phyloP scores from a whole-genome alignment of 2,797 vertebrate genomes.

The Sphenodon punctatus region DNA sequence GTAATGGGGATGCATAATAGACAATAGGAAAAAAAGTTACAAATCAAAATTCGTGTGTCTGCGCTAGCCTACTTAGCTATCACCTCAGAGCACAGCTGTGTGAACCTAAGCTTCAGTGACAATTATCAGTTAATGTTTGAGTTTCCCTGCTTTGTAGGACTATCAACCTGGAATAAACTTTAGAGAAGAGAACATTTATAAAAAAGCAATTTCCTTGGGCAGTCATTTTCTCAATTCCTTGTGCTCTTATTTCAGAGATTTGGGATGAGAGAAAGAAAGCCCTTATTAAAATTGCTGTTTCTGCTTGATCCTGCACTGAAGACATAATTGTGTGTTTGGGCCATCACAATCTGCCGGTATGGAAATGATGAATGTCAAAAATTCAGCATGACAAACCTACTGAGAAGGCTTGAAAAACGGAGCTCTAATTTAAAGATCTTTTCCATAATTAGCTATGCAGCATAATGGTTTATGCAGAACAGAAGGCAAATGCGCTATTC shows the following conservation, averaged over 20 bases:
- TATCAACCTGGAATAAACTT: slow-evolving; percentile 32
- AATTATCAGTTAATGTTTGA: slow-evolving; percentile 19
- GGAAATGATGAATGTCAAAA: slow-evolving; percentile 26
- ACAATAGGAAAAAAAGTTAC: slow-evolving; percentile 36
- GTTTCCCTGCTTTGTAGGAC: slow-evolving; percentile 32
- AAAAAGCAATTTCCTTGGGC: slow-evolving; percentile 47
- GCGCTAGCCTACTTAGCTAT: slow-evolving; percentile 2
- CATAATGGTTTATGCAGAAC: slow-evolving; percentile 2
- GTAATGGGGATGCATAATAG: slow-evolving; percentile 17
- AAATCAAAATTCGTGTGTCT: not conserved
- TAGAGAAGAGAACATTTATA: slow-evolving; percentile 47
- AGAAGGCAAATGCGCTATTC: not conserved
- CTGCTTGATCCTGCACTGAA: slow-evolving; percentile 2
- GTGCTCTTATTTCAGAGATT: slow-evolving; percentile 29
- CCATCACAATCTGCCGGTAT: not conserved
- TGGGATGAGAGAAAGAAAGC: slow-evolving; percentile 28
- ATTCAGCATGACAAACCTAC: not conserved
- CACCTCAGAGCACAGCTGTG: slow-evolving; percentile 6
- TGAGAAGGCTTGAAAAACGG: not conserved
- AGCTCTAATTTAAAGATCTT: not conserved
- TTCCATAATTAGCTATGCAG: not conserved
- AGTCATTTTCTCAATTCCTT: slow-evolving; percentile 39
- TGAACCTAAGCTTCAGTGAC: not conserved
- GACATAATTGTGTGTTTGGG: slow-evolving; percentile 27
- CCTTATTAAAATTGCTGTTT: slow-evolving; percentile 17